These are phyloP conservation scores for Caenorhabditis virilis DNA, from an alignment of 2,888 invertebrate genomes.

Conservation along the genomic window DNA sequence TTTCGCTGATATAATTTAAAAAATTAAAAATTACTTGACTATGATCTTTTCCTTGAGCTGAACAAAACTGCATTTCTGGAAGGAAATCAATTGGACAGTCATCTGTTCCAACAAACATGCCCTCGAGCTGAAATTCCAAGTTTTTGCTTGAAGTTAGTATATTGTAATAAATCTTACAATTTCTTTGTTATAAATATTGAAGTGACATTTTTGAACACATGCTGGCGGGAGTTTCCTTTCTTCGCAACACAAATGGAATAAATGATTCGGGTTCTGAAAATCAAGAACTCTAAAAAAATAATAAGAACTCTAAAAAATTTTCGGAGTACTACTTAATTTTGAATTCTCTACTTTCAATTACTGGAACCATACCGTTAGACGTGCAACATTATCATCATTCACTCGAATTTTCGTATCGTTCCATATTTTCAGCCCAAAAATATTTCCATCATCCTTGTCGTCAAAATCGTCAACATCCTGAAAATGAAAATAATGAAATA, in stretches of 20 bases:
- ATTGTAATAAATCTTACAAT: conserved; percentile 16
- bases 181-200: conserved; percentile 41
- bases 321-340: conserved; percentile 2
- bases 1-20: neutral
- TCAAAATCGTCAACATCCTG: conserved; percentile 16
- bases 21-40: conserved; percentile 14
- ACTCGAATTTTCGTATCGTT: conserved; percentile 32
- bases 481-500: neutral
- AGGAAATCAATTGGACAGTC: conserved; percentile 61
- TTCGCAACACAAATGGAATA: conserved; percentile 51
- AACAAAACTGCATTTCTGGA: conserved; percentile 60
- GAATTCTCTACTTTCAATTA: neutral
- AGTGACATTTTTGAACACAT: conserved; percentile 47
- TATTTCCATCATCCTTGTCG: conserved; percentile 41
- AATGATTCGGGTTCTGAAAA: conserved; percentile 45
- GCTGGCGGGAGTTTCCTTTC: conserved; percentile 41
- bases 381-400: conserved; percentile 17
- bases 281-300: too few species aligned
- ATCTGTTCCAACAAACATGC: conserved; percentile 61
- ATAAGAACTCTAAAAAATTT: too few species aligned
- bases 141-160: neutral
- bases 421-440: conserved; percentile 49
- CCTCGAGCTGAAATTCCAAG: conserved; percentile 48
- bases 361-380: conserved; percentile 20
- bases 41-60: conserved; percentile 62